Evolutionary conservation across 2,113 vertebrate species (phyloP).

Genomic region (Noctilio leporinus): DNA sequence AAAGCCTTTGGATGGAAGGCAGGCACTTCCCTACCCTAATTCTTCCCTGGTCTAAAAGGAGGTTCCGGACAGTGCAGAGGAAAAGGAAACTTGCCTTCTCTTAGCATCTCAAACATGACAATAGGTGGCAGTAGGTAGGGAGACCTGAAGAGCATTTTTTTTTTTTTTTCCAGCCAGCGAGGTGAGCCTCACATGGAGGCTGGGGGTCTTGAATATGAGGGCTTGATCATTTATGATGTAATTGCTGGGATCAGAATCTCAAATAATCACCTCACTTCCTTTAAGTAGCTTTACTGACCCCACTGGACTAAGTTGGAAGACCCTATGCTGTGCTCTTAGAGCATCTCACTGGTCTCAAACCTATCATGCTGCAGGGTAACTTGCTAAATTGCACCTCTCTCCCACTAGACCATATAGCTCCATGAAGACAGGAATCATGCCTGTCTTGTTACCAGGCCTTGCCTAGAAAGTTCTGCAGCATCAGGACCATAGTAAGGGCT

Average conservation of each 20-base stretch:
- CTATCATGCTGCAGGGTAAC: not conserved
- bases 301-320: not conserved
- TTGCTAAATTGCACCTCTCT: not conserved
- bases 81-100: not conserved
- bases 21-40: not conserved
- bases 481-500: not conserved
- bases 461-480: not conserved
- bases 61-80: not conserved
- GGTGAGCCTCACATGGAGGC: not conserved
- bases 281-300: not conserved
- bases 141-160: not conserved
- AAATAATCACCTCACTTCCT: not conserved
- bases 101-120: not conserved
- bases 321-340: not conserved
- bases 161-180: not conserved
- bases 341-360: not conserved
- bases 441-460: not conserved
- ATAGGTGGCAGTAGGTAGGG: not conserved
- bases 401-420: not conserved
- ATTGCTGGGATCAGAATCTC: not conserved
- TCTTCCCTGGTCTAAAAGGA: not conserved
- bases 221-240: not conserved
- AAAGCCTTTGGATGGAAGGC: not conserved
- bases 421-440: not conserved
- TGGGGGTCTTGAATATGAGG: not conserved